phyloP scores from a whole-genome alignment of 2,797 vertebrate species.

The Alca torda region DNA sequence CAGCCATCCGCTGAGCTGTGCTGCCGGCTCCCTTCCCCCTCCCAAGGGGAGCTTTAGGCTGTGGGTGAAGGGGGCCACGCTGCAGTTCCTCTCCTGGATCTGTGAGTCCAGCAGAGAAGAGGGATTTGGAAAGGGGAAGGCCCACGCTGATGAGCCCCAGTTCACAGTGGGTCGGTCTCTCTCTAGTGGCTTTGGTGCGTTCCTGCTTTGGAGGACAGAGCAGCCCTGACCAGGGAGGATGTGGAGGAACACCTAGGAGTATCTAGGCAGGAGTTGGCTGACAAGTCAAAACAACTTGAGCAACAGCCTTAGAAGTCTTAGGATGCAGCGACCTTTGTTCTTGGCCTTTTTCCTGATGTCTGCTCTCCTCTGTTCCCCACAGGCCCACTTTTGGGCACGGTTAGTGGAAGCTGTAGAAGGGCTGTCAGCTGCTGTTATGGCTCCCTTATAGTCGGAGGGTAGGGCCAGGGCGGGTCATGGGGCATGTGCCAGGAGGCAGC shows the following conservation, averaged over 20 bases:
- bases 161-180: neutral
- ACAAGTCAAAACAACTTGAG: neutral
- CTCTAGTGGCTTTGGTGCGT: fast-evolving
- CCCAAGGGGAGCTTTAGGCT: neutral
- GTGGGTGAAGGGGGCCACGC: fast-evolving
- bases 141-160: fast-evolving
- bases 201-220: neutral
- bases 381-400: fast-evolving
- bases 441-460: fast-evolving
- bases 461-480: neutral
- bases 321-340: neutral
- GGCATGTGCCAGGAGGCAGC: neutral
- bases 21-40: neutral
- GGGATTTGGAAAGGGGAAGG: neutral
- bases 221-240: too few relatives aligned
- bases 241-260: neutral
- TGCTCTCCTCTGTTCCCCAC: neutral
- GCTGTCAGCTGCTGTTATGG: neutral
- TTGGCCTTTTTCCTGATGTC: neutral
- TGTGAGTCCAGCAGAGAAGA: neutral
- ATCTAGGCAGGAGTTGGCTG: neutral
- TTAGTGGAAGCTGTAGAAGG: neutral
- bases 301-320: neutral
- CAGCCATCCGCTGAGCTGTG: neutral
- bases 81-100: neutral